Base-by-base conservation (phyloP, 2,888 invertebrate genomes). In the Leistus spinibarbis region DNA sequence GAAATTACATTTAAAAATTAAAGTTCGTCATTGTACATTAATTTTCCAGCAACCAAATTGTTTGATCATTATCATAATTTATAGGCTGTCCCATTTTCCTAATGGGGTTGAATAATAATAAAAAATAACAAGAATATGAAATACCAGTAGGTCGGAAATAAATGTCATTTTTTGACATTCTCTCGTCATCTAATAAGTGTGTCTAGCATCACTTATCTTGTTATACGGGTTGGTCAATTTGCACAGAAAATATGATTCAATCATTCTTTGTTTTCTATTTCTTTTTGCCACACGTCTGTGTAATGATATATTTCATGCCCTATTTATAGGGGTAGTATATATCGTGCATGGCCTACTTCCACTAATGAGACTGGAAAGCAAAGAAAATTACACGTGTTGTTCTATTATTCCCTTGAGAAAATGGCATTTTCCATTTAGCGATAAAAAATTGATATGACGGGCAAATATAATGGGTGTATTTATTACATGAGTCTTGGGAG, bases 101-200 rank as follows among this genome's bases (percentile, higher is more conserved):
- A 62, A 27, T 40, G 40, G 66, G 24, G 72, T 72, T 72, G 57
- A 66, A 66, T 57, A 67, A 74, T 74, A 67, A 74, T 67, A 74
- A 74, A 68, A 62, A 68, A 74, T 67, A 67, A 74, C 40, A 40
- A 40, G 40, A 5, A 67, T 23, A 54, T n/a, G n/a, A 67, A 73
- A 74, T 74, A 74, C 67, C 73, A 74, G 67, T 74, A 67, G 73
- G 67, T 74, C 73, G 67, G 40, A 74, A 68, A 74, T 62, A 74
- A 74, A 74, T 74, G 73, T 74, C 73, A 74, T 62, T 67, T 67
- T 60, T 67, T 74, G 73, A 74, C 73, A 74, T 74, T 74, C 57
- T 66, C 62, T 62, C 24, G 23, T 66, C 22, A 27, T 66, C 57
- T 62, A 24, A 72, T 72, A 72, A 65, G 72, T 72, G 22, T 72